phyloP scores from a whole-genome alignment of 2,113 vertebrate genomes.

The Natator depressus region DNA sequence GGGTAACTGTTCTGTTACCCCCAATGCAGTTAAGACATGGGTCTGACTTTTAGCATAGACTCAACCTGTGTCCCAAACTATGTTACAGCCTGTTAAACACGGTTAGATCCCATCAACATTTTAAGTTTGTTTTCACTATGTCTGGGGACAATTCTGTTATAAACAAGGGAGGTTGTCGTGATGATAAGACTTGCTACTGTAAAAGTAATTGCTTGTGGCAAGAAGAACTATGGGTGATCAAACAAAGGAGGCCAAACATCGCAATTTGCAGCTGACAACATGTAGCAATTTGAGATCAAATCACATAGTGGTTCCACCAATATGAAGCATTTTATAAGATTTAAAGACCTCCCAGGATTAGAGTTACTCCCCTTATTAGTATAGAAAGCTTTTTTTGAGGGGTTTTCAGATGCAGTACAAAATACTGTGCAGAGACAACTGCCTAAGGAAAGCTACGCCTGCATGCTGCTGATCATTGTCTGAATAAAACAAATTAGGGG shows the following conservation, averaged over 20 bases:
- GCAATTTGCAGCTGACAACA: not conserved
- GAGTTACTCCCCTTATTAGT: not conserved
- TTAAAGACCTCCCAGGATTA: not conserved
- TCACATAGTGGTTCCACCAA: rapidly evolving
- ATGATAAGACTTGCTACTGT: not conserved
- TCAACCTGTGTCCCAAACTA: not conserved
- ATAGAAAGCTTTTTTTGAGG: not conserved
- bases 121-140: rapidly evolving
- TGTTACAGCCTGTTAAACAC: rapidly evolving
- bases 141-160: not conserved
- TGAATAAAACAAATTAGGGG: not conserved
- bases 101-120: not conserved
- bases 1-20: not conserved
- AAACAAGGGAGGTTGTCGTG: not conserved
- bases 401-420: not conserved
- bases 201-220: not conserved
- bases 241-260: rapidly evolving
- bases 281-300: not conserved
- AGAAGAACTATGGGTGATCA: not conserved
- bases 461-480: not conserved
- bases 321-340: rapidly evolving
- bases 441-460: not conserved
- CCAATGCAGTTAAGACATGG: rapidly evolving
- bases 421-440: not conserved
- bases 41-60: rapidly evolving